Evolutionary conservation across 1,140 invertebrate genomes (phyloP), one percentile per base, ranked within the genome.

Genomic region (Drosophila subpulchrella): DNA sequence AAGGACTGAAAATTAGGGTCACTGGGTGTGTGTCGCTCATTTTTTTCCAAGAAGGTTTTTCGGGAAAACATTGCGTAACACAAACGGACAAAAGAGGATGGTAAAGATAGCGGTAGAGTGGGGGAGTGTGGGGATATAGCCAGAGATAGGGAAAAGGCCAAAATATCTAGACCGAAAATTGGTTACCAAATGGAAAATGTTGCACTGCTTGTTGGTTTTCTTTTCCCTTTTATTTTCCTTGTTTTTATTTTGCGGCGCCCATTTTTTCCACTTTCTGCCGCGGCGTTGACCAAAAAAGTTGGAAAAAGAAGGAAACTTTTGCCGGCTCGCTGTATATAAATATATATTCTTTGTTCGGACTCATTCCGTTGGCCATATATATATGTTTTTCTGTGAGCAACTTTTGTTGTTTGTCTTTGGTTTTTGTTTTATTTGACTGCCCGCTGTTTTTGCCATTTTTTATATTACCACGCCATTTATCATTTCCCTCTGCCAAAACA

Each of bases 381-480:
- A 39, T 44, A 24, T 55, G 58, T 76, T 30, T 67, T 67, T 80
- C 42, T 61, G 44, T 50, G 41, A 48, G 36, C 38, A 53, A 53
- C 46, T 59, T 53, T 55, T 65, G 68, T 63, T 60, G 53, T 61
- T 62, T 67, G 48, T 67, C 67, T 60, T 54, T 66, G 53, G 50
- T 53, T 77, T 63, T 78, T 83, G 63, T 73, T 75, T 78, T 79
- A 62, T 81, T 75, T 56, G 83, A 71, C 84, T 76, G 61, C 84
- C 84, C 81, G 84, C 85, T 89, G 84, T 75, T 90, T 88, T 89
- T 58, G 73, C 80, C 84, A 89, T 89, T 89, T 81, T 89, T 89
- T 89, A 89, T 89, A 90, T 89, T 89, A 90, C 85, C 84, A 89
- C 84, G 85, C 85, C 85, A 89, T 89, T 89, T 90, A 89, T 89